Conservation (phyloP, 2,888 invertebrate species). For the Ecliptopera silaceata region DNA sequence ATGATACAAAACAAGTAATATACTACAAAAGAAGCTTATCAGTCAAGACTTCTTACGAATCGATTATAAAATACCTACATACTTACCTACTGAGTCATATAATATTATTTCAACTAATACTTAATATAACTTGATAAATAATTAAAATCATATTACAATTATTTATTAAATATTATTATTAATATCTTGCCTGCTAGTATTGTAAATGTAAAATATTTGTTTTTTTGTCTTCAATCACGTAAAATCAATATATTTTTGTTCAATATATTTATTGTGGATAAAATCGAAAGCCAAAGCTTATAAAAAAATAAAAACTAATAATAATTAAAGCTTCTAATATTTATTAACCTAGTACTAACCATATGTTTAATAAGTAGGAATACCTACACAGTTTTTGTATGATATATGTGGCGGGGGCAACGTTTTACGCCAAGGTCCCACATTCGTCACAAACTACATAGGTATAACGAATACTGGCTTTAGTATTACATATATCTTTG, state of each 20-base stretch:
- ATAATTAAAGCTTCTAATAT: background rate
- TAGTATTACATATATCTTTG: constrained; percentile 1
- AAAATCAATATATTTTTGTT: no score
- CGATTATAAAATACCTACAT: background rate
- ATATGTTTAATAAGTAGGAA: background rate
- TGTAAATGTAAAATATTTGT: no score
- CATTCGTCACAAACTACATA: constrained; percentile 21
- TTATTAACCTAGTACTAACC: background rate
- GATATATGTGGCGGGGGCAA: constrained; percentile 23
- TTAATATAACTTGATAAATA: no score
- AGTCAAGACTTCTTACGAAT: background rate
- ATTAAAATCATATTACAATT: no score
- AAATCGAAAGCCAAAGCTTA: no score
- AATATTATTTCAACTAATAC: no score
- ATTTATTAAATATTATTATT: no score
- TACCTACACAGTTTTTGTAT: constrained; percentile 11
- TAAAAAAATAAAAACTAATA: no score
- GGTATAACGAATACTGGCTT: background rate
- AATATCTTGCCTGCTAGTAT: no score
- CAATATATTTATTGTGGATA: no score
- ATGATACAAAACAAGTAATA: background rate
- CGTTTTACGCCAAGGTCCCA: constrained; percentile 22
- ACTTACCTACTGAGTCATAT: background rate
- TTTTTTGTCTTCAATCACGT: no score
- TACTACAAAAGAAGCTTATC: constrained; percentile 1